These are phyloP conservation scores for Anomalospiza imberbis DNA, from an alignment of 2,797 vertebrate genomes.

Conservation along the genomic window DNA sequence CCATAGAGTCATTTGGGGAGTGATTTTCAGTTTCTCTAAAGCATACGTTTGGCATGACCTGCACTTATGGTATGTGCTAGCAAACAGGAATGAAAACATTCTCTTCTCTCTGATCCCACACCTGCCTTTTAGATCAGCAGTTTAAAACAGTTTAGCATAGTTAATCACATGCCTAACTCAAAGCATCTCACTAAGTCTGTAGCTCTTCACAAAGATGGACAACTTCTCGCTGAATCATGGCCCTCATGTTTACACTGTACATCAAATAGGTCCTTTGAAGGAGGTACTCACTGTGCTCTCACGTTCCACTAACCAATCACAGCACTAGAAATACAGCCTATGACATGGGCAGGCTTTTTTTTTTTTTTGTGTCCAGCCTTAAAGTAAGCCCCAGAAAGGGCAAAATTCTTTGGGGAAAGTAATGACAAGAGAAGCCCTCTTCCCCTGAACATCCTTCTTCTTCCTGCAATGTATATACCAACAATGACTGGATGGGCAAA, in stretches of 20 bases:
- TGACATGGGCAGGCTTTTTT: neutral
- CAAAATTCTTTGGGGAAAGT: neutral
- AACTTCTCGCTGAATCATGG: neutral
- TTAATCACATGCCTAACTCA: neutral
- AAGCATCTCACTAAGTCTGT: neutral
- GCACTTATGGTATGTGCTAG: neutral
- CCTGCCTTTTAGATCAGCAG: neutral
- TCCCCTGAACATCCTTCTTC: neutral
- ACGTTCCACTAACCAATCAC: neutral
- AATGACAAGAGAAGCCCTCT: neutral
- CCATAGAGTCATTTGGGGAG: neutral
- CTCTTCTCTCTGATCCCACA: neutral
- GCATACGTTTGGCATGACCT: neutral
- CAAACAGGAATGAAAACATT: neutral
- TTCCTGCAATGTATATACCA: neutral
- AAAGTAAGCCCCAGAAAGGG: neutral
- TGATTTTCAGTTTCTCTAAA: neutral
- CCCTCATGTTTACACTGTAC: fast-evolving
- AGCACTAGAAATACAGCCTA: neutral
- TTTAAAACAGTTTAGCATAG: neutral
- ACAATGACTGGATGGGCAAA: neutral
- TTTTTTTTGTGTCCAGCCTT: neutral
- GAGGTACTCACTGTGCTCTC: neutral
- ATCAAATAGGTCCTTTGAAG: neutral
- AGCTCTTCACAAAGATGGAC: neutral